Evolutionary conservation across 2,113 vertebrate genomes (phyloP).

Genomic region (Spilogale gracilis): DNA sequence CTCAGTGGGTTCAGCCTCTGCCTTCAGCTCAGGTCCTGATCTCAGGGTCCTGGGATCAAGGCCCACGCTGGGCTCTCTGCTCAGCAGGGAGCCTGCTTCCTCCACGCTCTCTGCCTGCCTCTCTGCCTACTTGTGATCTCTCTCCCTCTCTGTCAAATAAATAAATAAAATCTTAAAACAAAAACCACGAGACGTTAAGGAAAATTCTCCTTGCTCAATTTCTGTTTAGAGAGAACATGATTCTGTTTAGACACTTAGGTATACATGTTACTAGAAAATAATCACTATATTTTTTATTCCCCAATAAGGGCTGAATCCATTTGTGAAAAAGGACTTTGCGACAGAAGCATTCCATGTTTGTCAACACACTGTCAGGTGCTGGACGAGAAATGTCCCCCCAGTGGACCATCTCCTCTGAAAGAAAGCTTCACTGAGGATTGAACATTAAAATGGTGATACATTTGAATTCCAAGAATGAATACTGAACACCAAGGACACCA

Average conservation of each 20-base stretch:
- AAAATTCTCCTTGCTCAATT: background rate
- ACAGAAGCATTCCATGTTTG: background rate
- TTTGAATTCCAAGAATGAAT: constrained; percentile 34
- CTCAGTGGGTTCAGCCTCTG: too few relatives aligned
- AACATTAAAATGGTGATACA: background rate
- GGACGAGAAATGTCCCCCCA: background rate
- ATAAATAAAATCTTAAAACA: too few relatives aligned
- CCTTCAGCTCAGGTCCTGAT: too few relatives aligned
- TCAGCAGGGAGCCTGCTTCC: too few relatives aligned
- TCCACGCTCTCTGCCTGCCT: too few relatives aligned
- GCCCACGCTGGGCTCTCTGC: too few relatives aligned
- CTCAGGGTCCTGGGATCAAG: too few relatives aligned
- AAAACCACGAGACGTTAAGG: background rate
- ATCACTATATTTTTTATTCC: background rate
- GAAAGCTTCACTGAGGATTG: background rate
- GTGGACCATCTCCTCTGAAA: background rate
- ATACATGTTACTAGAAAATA: background rate
- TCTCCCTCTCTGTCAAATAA: too few relatives aligned
- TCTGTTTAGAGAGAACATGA: background rate
- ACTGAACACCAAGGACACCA: background rate
- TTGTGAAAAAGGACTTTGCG: background rate
- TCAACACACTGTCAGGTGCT: background rate
- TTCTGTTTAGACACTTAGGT: background rate
- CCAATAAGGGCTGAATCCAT: background rate
- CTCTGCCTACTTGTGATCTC: too few relatives aligned